Evolutionary conservation across 2,888 invertebrate species (phyloP), one percentile per base, ranked within the genome.

Genomic region (Tinea trinotella): DNA sequence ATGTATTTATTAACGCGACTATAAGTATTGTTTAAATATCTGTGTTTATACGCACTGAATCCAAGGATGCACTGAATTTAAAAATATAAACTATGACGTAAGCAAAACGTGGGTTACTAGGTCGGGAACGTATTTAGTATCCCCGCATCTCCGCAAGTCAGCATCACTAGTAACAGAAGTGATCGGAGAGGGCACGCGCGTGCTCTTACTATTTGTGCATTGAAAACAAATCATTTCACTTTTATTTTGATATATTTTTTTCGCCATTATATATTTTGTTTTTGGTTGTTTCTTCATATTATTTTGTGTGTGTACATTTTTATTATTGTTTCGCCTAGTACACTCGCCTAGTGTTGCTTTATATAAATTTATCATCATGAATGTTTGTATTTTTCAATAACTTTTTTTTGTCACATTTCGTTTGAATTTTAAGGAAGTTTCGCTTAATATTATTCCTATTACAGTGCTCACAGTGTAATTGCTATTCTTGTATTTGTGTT

Each of bases 31-130:
- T n/a, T n/a, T n/a, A n/a, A n/a, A n/a, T n/a, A n/a, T n/a, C n/a
- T n/a, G n/a, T n/a, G n/a, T n/a, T n/a, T n/a, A n/a, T n/a, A n/a
- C n/a, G n/a, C n/a, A n/a, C n/a, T n/a, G n/a, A n/a, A n/a, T n/a
- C n/a, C 13, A 4, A 15, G 13, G 40, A 40, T 40, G 40, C 40
- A 40, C 15, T 40, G 12, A 15, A 15, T 40, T 13, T 13, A 13
- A 13, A 40, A 40, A 40, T 40, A 40, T 24, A 40, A 40, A 12
- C 6, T 40, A n/a, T 40, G 40, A 40, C 15, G 40, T 40, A 40
- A 7, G 40, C 40, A n/a, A 10, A 10, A 7, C 30, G n/a, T n/a
- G n/a, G 7, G 30, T 30, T 30, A 30, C 30, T n/a, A 40, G 40
- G 40, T 40, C 40, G 40, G 40, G 13, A 13, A 2, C 13, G 40